Evolutionary conservation across 2,888 invertebrate genomes (phyloP).

Genomic region (Tetragonisca angustula): DNA sequence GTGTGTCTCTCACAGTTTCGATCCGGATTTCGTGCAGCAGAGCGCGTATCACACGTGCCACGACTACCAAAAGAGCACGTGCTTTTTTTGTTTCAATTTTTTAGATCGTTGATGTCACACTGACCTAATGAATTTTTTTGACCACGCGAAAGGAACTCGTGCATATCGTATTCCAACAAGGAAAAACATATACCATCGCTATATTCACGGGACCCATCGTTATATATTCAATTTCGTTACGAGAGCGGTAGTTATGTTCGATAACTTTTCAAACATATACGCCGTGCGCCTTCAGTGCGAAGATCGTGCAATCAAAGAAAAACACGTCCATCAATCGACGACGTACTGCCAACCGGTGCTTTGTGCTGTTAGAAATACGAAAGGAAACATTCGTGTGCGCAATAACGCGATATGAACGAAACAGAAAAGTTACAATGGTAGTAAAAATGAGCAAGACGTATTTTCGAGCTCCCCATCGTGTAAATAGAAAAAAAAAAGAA

Average conservation of each 20-base stretch:
- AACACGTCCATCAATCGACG: neutral
- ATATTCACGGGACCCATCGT: constrained; percentile 12
- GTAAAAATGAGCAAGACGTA: neutral
- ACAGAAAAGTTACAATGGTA: neutral
- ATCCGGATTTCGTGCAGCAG: constrained; percentile 18
- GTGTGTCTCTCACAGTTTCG: neutral
- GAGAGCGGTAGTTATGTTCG: neutral
- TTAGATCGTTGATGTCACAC: constrained; percentile 23
- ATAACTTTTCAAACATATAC: neutral
- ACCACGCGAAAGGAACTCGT: constrained; percentile 13
- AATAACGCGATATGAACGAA: neutral
- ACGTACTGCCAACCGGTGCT: neutral
- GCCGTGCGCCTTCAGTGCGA: neutral
- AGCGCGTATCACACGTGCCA: constrained; percentile 57
- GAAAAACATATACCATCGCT: constrained; percentile 9
- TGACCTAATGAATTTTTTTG: constrained; percentile 31
- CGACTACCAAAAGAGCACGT: constrained; percentile 61
- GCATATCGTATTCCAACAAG: constrained; percentile 1
- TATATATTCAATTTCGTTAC: neutral
- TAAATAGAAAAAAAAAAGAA: neutral
- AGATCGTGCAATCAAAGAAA: neutral
- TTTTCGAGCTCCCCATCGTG: neutral
- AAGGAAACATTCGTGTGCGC: neutral
- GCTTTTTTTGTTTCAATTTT: constrained; percentile 63
- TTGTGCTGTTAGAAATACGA: neutral